Conservation (phyloP, 2,888 invertebrate genomes). For the Ligdia adustata region DNA sequence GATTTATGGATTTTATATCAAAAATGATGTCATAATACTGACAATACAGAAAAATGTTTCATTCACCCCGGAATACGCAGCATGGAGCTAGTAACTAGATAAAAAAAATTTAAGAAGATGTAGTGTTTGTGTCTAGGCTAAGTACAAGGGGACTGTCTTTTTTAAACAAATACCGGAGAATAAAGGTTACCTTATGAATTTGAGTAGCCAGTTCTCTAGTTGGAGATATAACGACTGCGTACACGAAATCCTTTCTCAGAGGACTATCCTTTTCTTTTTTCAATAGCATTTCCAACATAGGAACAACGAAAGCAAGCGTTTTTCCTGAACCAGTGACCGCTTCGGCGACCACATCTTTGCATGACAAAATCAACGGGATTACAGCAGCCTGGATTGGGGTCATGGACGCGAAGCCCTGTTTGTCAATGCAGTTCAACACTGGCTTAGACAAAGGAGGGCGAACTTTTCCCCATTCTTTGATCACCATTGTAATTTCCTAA, state of each 20-base stretch:
- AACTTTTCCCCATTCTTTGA: constrained; percentile 71
- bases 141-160: too few relatives aligned
- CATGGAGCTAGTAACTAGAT: too few relatives aligned
- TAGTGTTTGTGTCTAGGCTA: too few relatives aligned
- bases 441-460: constrained; percentile 74
- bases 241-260: constrained; percentile 90
- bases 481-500: constrained; percentile 56
- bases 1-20: too few relatives aligned
- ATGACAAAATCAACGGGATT: constrained; percentile 93
- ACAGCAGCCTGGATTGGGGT: constrained; percentile 91
- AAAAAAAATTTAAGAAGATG: too few relatives aligned
- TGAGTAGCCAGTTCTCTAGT: constrained; percentile 97
- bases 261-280: constrained; percentile 84
- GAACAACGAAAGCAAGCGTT: constrained; percentile 97
- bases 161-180: too few relatives aligned
- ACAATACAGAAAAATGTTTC: too few relatives aligned
- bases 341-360: constrained; percentile 98
- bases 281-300: constrained; percentile 93
- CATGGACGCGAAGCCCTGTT: constrained; percentile 81
- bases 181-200: constrained; percentile 86
- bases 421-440: constrained; percentile 77
- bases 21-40: too few relatives aligned
- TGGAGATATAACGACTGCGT: constrained; percentile 96
- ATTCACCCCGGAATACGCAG: too few relatives aligned
- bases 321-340: constrained; percentile 99